Evolutionary conservation across 30 jellyfish, hydroid and myxozoan species (phyloP).

Genomic region (Morbakka virulenta): DNA sequence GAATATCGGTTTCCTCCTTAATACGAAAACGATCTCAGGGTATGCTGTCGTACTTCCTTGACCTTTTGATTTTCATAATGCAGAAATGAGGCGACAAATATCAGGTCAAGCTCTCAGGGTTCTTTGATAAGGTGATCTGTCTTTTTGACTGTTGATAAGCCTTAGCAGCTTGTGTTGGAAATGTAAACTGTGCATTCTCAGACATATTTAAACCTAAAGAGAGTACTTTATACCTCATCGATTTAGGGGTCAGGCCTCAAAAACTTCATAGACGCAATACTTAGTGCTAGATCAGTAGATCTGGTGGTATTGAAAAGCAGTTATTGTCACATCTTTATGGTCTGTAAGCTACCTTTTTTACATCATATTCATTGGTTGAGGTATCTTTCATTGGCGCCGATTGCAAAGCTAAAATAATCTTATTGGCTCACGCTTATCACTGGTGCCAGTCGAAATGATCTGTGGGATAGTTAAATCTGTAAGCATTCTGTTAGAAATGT

Average conservation of each 20-base stretch:
- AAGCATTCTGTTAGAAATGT: too few relatives aligned
- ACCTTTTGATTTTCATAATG: background rate
- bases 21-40: too few relatives aligned
- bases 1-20: too few relatives aligned
- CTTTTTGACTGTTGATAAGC: background rate
- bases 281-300: too few relatives aligned
- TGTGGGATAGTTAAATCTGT: too few relatives aligned
- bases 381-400: background rate
- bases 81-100: background rate
- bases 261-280: too few relatives aligned
- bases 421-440: background rate
- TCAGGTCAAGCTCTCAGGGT: background rate
- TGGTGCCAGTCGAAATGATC: background rate
- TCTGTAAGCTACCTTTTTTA: background rate
- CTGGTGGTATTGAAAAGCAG: background rate
- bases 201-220: too few relatives aligned
- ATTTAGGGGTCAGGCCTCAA: too few relatives aligned
- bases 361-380: background rate
- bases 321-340: background rate
- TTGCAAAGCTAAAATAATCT: background rate
- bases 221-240: too few relatives aligned
- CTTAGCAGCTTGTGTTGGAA: background rate
- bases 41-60: too few relatives aligned
- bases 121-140: background rate
- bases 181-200: too few relatives aligned